These are phyloP conservation scores for Calvadosia cruxmelitensis DNA, from an alignment of 30 jellyfish, hydroid and myxozoan genomes.

Conservation along the genomic window DNA sequence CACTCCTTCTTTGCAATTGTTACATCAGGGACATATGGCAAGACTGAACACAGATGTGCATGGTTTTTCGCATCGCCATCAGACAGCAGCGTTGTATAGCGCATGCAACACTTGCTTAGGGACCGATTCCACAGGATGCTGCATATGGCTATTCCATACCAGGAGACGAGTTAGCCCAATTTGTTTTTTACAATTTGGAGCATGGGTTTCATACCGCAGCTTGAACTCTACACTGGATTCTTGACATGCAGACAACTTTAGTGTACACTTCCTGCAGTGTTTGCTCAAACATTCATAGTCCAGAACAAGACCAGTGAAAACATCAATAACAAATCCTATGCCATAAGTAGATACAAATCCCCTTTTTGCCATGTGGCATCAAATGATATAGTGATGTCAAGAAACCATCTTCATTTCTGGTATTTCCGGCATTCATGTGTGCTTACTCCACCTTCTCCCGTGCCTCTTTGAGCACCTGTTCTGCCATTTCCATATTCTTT, in stretches of 20 bases:
- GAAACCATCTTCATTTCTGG: slow-evolving; percentile 9
- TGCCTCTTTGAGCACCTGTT: slow-evolving; percentile 12
- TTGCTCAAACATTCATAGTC: slow-evolving; percentile 10
- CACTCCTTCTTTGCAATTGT: too few species aligned
- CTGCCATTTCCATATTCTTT: too few species aligned
- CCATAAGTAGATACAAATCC: slow-evolving; percentile 30
- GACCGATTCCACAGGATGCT: slow-evolving; percentile 10
- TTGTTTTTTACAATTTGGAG: slow-evolving; percentile 4
- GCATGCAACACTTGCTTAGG: too few species aligned
- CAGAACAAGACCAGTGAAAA: slow-evolving; percentile 16
- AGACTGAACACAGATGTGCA: too few species aligned
- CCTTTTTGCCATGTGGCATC: slow-evolving; percentile 28
- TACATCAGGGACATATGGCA: too few species aligned
- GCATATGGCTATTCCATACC: slow-evolving; percentile 22
- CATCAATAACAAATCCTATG: slow-evolving; percentile 13
- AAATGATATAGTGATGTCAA: slow-evolving; percentile 5
- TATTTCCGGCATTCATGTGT: too few species aligned
- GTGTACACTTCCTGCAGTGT: too few species aligned
- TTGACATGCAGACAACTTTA: slow-evolving; percentile 11
- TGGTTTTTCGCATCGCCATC: too few species aligned
- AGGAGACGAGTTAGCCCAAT: slow-evolving; percentile 3
- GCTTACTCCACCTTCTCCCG: slow-evolving; percentile 11
- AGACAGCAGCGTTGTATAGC: too few species aligned
- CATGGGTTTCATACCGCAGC: slow-evolving; percentile 10
- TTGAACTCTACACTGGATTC: slow-evolving; percentile 5